Conservation (phyloP, 92 coral and sea anemone genomes). For the Pocillopora grandis region DNA sequence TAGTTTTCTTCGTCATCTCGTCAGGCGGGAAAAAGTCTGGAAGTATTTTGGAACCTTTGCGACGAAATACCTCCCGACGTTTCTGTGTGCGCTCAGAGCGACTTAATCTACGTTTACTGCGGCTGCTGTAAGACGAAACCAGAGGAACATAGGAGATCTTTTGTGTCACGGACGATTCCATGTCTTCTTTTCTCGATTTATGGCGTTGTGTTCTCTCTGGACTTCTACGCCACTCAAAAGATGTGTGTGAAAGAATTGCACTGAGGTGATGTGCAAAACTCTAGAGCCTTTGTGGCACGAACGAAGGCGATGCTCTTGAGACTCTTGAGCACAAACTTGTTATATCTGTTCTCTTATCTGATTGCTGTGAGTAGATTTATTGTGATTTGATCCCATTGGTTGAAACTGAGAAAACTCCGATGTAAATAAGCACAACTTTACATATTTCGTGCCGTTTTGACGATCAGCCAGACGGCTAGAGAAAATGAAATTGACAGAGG, state of each 20-base stretch:
- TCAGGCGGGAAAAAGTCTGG: slow-evolving; percentile 29
- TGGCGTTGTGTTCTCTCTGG: not conserved
- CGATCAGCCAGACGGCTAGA: not conserved
- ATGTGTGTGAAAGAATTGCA: not conserved
- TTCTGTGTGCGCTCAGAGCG: slow-evolving; percentile 15
- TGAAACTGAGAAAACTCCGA: not conserved
- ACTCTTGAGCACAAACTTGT: not conserved
- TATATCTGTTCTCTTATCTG: not conserved
- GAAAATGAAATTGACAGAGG: not conserved
- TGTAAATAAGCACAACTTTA: not conserved
- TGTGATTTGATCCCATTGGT: not conserved
- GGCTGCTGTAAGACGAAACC: not conserved
- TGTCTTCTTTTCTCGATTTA: not conserved
- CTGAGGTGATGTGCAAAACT: no score
- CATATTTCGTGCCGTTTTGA: slow-evolving; percentile 3
- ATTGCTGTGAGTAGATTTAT: not conserved
- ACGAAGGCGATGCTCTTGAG: not conserved
- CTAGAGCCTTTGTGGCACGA: no score
- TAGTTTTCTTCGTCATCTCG: not conserved
- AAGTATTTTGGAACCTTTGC: slow-evolving; percentile 17
- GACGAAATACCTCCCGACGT: slow-evolving; percentile 29
- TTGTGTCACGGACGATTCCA: slow-evolving; percentile 27
- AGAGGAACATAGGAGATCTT: slow-evolving; percentile 5
- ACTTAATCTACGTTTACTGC: slow-evolving; percentile 25
- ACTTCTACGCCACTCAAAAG: not conserved